Evolutionary conservation across 2,113 vertebrate genomes (phyloP), one percentile per base, ranked within the genome.

Genomic region (Phoxinus phoxinus): DNA sequence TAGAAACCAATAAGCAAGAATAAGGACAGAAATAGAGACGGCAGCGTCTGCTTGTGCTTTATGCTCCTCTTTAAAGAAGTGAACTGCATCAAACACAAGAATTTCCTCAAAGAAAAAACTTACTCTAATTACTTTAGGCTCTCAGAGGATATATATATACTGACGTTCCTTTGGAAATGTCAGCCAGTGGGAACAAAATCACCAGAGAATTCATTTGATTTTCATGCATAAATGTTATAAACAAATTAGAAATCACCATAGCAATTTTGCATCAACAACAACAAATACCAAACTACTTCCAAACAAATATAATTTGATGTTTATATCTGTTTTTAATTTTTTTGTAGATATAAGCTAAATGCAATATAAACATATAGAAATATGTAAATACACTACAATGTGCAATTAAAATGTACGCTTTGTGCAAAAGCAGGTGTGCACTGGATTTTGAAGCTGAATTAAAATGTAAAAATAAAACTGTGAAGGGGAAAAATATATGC

Each of bases 1-100:
- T 73, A 56, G 44, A 27, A 58, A 81, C 78, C 78, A n/a, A 81
- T 63, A 65, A 21, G 10, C 46, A 63, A 80, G 78, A n/a, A 27
- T 21, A 27, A 21, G 59, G 15, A 25, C 58, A 30, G n/a, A 63
- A 81, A 81, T 65, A 63, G 37, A 63, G 58, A 25, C 0, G 4
- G 37, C 27, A 25, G 15, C 0, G 21, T 11, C 19, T 78, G 46
- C 46, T 19, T 37, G 74, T 37, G 51, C 75, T 78, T 78, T 59
- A 58, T 7, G 7, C 58, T 11, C 23, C n/a, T 65, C 78, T 81
- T 46, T 63, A 46, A 65, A 81, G 58, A 65, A 81, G 78, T 25
- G 15, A 46, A 46, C 13, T 1, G 10, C 41, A 48, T 74, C 41
- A 74, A 74, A 74, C 72, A 17, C 12, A n/a, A 3, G 41, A 74